Base-by-base conservation (phyloP, 2,797 vertebrate species). In the Ceryle rudis region DNA sequence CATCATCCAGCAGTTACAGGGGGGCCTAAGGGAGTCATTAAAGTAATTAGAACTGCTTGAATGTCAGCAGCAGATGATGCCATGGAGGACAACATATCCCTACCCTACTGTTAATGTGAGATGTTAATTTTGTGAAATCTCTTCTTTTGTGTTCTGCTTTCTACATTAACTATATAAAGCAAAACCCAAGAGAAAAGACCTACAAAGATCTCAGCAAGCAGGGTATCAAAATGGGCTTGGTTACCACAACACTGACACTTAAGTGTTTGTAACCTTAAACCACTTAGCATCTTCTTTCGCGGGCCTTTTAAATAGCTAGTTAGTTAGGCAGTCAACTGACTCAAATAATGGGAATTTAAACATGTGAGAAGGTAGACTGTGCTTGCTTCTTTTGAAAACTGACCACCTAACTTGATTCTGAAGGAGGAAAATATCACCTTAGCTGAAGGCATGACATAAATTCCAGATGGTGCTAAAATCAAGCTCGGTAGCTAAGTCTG, bases 31-130 rank as follows among this genome's bases (percentile, higher is more conserved):
- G 93, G 95, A 96, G 65, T 61, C 93, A 87, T 95, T 94, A 74
- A 85, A 89, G 95, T 93, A 93, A 97, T 96, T 73, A 96, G 78
- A 93, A 80, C 74, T 70, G 42, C 90, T 55, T 77, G 71, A 85
- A 85, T 54, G 86, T 93, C 95, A 96, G 86, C 73, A 81, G 93
- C 83, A 77, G 89, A 93, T 61, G 95, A 96, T 81, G 95, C 90
- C 93, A 91, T 61, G 61, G 92, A 95, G 89, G 93, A 95, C 89
- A 91, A 78, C 19, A 13, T 42, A 89, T 85, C 86, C 90, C 93
- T 66, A 41, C 80, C 58, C 87, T 86, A 84, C 90, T 82, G 87
- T 75, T 95, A 95, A 55, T 39, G 69, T 21, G 82, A 72, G 58
- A 93, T 52, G 62, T 77, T 94, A 90, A 95, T 95, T 96, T n/a